These are phyloP conservation scores for Ataeniobius toweri DNA, from an alignment of 2,797 vertebrate genomes.

Conservation along the genomic window DNA sequence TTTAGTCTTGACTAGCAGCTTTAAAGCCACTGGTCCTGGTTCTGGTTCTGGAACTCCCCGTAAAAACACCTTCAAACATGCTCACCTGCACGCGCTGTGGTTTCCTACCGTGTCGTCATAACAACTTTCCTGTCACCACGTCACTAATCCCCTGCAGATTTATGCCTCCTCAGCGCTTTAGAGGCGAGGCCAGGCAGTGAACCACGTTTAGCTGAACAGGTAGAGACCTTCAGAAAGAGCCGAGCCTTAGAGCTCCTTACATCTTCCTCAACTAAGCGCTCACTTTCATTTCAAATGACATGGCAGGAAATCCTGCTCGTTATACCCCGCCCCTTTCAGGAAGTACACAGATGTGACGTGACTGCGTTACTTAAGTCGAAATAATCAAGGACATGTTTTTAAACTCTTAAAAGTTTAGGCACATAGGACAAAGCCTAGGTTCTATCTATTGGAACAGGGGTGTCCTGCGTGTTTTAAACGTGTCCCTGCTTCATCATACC, in stretches of 20 bases:
- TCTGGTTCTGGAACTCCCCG: background rate
- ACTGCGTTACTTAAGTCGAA: background rate
- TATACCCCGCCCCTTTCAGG: slow-evolving; percentile 34
- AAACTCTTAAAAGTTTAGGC: background rate
- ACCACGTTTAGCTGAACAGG: background rate
- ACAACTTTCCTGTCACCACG: background rate
- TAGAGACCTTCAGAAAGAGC: accelerated
- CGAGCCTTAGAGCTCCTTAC: accelerated
- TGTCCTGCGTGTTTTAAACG: too few species aligned
- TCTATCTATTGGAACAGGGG: background rate
- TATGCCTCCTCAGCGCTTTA: background rate
- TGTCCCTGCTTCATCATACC: too few species aligned
- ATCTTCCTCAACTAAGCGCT: background rate
- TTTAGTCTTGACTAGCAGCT: background rate
- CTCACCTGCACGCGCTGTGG: background rate
- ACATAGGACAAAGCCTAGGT: background rate
- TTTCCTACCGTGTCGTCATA: background rate
- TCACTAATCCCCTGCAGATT: background rate
- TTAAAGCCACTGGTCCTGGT: background rate
- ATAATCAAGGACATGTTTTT: background rate
- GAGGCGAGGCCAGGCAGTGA: background rate
- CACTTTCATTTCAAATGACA: slow-evolving; percentile 11
- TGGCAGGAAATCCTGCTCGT: slow-evolving; percentile 27
- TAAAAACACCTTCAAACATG: background rate
- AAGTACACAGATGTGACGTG: background rate